phyloP scores from a whole-genome alignment of 2,797 vertebrate species.

The Benthosema pterotum region DNA sequence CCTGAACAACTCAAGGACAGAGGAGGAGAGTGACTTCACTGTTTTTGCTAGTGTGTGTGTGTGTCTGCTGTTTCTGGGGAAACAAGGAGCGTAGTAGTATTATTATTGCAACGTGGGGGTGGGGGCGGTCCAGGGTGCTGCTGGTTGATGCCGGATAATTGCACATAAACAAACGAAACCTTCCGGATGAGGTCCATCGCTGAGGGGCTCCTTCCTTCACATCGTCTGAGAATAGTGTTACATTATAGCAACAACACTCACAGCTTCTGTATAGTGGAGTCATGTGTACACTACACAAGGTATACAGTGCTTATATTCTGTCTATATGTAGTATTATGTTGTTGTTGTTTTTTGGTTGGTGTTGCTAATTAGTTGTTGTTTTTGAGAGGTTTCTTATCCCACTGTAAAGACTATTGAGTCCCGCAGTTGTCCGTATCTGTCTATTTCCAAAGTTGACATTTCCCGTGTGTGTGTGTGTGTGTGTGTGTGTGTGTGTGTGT shows the following conservation, averaged over 20 bases:
- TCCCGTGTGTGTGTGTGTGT: too few species aligned
- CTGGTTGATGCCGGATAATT: constrained; percentile 69
- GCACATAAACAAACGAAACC: constrained; percentile 60
- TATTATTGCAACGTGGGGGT: constrained; percentile 69
- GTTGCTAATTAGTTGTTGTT: too few species aligned
- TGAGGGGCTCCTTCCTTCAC: constrained; percentile 18
- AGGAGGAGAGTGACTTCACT: constrained; percentile 70
- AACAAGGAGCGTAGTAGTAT: constrained; percentile 55
- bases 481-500: too few species aligned
- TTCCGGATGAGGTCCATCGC: constrained; percentile 48
- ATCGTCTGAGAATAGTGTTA: too few species aligned
- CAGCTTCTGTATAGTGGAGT: too few species aligned
- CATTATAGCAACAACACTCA: too few species aligned
- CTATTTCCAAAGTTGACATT: neutral
- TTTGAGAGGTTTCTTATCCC: too few species aligned
- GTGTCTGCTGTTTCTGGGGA: constrained; percentile 74
- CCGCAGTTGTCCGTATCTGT: neutral
- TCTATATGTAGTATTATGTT: too few species aligned
- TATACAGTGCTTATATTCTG: too few species aligned
- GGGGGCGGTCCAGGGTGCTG: constrained; percentile 59
- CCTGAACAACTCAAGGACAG: constrained; percentile 66
- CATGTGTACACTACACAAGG: too few species aligned
- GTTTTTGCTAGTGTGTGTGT: constrained; percentile 64
- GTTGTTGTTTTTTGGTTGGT: too few species aligned
- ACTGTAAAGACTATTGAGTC: neutral